Conservation (phyloP, 2,113 vertebrate genomes). For the Poeciliopsis turrubarensis region DNA sequence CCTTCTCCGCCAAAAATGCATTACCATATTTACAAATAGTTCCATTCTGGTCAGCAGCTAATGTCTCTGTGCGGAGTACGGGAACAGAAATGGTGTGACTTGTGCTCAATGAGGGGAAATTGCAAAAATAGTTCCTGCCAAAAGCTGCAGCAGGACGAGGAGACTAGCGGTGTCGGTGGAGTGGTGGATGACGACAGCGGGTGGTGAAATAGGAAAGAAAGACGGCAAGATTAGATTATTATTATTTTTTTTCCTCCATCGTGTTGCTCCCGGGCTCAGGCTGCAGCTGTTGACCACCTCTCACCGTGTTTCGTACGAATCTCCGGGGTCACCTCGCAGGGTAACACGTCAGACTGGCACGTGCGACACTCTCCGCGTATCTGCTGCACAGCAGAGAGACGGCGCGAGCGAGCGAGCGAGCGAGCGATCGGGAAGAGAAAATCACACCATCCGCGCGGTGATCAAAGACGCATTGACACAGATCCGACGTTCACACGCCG, state of each 20-base stretch:
- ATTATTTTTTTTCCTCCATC: slow-evolving; percentile 45
- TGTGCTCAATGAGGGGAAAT: background rate
- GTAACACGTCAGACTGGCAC: slow-evolving; percentile 55
- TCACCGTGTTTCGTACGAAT: slow-evolving; percentile 37
- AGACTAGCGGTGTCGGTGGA: slow-evolving; percentile 18
- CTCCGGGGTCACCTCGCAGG: slow-evolving; percentile 60
- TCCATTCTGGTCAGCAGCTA: background rate
- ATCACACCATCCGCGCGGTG: background rate
- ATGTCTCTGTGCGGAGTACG: background rate
- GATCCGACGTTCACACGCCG: background rate
- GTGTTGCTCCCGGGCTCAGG: slow-evolving; percentile 48
- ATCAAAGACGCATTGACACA: background rate
- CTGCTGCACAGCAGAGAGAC: slow-evolving; percentile 27
- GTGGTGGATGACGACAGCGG: slow-evolving; percentile 51
- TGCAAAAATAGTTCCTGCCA: background rate
- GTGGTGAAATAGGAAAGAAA: slow-evolving; percentile 57
- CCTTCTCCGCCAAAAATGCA: background rate
- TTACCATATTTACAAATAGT: background rate
- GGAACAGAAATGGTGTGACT: background rate
- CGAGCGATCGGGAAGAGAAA: background rate
- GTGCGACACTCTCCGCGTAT: slow-evolving; percentile 36
- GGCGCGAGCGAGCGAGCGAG: slow-evolving; percentile 1
- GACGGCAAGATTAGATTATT: slow-evolving; percentile 49
- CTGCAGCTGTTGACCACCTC: slow-evolving; percentile 57
- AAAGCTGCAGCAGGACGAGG: slow-evolving; percentile 13